phyloP scores from a whole-genome alignment of 2,888 invertebrate genomes.

The Galeruca laticollis region DNA sequence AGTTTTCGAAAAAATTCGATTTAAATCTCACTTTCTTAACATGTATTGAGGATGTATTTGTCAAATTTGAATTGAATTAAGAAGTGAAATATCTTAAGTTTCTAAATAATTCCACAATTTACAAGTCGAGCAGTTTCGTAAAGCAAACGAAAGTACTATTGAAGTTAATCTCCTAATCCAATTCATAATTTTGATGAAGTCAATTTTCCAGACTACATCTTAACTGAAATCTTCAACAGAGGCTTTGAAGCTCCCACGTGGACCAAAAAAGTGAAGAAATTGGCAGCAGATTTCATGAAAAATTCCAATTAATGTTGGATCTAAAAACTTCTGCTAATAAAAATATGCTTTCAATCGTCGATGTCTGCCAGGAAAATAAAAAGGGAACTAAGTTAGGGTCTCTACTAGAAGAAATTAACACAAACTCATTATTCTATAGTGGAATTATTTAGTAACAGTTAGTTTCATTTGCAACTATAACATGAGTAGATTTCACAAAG shows the following conservation, averaged over 20 bases:
- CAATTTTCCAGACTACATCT: constrained; percentile 82
- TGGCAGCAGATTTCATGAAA: constrained; percentile 92
- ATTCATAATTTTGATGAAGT: constrained; percentile 85
- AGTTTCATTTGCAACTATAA: too few species aligned
- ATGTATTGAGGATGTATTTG: too few species aligned
- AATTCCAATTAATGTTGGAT: constrained; percentile 93
- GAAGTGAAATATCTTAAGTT: too few species aligned
- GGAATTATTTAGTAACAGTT: too few species aligned
- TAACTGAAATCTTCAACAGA: constrained; percentile 79
- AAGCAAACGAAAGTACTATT: constrained; percentile 87
- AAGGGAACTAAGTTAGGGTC: constrained; percentile 75
- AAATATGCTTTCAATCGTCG: constrained; percentile 89
- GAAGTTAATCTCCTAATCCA: constrained; percentile 80
- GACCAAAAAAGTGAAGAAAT: constrained; percentile 94
- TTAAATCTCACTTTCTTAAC: too few species aligned
- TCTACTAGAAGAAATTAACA: too few species aligned
- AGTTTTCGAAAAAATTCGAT: too few species aligned
- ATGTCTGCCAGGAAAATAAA: constrained; percentile 88
- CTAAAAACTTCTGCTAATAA: constrained; percentile 89
- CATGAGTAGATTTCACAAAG: too few species aligned
- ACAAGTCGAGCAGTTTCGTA: constrained; percentile 81
- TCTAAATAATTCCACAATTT: too few species aligned
- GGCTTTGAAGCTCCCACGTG: constrained; percentile 90
- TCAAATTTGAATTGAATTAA: too few species aligned
- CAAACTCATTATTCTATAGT: too few species aligned